Percentiles rank a stretch among this genome's conserved stretches.
phyloP scores from a whole-genome alignment of 2,888 invertebrate species.

The Napeogenes inachia region DNA sequence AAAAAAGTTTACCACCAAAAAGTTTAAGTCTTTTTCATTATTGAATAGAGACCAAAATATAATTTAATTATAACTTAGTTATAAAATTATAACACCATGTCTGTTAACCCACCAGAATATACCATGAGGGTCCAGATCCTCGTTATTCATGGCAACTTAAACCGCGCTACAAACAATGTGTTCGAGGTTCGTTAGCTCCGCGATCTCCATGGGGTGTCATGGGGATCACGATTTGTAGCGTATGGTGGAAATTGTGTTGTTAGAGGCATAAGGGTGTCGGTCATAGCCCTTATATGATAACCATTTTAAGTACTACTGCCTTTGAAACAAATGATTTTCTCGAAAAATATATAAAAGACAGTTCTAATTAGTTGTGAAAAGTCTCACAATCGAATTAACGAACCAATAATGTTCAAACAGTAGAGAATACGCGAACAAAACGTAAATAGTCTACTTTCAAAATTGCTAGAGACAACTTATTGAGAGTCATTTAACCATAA shows the following conservation, averaged over 20 bases:
- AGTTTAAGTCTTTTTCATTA: too few species aligned
- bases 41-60: too few species aligned
- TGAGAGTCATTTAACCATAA: slow-evolving; percentile 25
- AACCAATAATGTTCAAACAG: slow-evolving; percentile 3
- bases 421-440: neutral
- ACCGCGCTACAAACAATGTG: slow-evolving; percentile 63
- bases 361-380: too few species aligned
- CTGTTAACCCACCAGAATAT: too few species aligned
- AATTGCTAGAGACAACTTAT: slow-evolving; percentile 11
- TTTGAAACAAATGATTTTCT: too few species aligned
- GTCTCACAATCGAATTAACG: too few species aligned
- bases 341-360: too few species aligned
- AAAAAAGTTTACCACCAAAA: too few species aligned
- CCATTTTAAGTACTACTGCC: neutral
- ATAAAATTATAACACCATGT: too few species aligned
- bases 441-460: slow-evolving; percentile 1
- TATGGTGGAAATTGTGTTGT: slow-evolving; percentile 21
- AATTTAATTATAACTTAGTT: too few species aligned
- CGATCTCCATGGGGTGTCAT: slow-evolving; percentile 36
- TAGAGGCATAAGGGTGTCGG: slow-evolving; percentile 2
- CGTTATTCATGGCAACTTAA: slow-evolving; percentile 38
- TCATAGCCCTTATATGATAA: slow-evolving; percentile 2
- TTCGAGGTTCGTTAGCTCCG: slow-evolving; percentile 57
- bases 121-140: slow-evolving; percentile 24
- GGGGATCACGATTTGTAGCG: slow-evolving; percentile 31